Evolutionary conservation across 2,888 invertebrate genomes (phyloP).

Genomic region (Paralinhomoeus sp.): DNA sequence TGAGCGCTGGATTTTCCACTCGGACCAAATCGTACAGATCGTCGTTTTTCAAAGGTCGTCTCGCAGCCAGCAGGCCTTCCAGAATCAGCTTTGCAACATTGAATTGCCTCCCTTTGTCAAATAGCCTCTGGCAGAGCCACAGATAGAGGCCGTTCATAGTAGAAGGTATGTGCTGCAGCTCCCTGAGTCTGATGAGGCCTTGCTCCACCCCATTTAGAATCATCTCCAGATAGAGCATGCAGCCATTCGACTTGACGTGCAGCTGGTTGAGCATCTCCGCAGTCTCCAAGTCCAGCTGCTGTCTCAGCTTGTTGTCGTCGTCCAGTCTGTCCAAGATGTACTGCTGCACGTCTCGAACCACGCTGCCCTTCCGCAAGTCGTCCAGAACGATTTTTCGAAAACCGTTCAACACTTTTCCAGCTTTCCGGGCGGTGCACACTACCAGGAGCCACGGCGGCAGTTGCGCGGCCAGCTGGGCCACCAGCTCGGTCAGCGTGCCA

Average conservation of each 20-base stretch:
- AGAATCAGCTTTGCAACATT: slow-evolving; percentile 47
- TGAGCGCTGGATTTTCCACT: slow-evolving; percentile 52
- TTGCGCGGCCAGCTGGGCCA: slow-evolving; percentile 44
- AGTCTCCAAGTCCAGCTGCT: slow-evolving; percentile 52
- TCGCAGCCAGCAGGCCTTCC: slow-evolving; percentile 63
- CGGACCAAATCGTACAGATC: slow-evolving; percentile 57
- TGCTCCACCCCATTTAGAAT: slow-evolving; percentile 75
- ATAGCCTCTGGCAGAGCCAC: slow-evolving; percentile 76
- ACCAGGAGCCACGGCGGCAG: slow-evolving; percentile 74
- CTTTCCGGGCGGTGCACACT: slow-evolving; percentile 57
- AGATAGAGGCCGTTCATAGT: slow-evolving; percentile 79
- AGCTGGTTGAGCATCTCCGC: slow-evolving; percentile 82
- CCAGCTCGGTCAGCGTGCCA: slow-evolving; percentile 35
- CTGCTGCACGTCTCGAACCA: slow-evolving; percentile 78
- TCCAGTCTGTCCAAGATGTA: slow-evolving; percentile 73
- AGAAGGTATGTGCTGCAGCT: slow-evolving; percentile 76
- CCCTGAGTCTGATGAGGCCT: slow-evolving; percentile 66
- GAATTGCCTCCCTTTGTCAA: slow-evolving; percentile 58
- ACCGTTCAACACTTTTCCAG: slow-evolving; percentile 45
- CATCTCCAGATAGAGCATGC: slow-evolving; percentile 28
- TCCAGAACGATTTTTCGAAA: slow-evolving; percentile 73
- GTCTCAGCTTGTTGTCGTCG: slow-evolving; percentile 50
- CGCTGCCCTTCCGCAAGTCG: slow-evolving; percentile 52
- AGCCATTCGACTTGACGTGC: slow-evolving; percentile 79
- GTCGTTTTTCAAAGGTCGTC: slow-evolving; percentile 55